Evolutionary conservation across 2,113 vertebrate genomes (phyloP).

Genomic region (Alces alces): DNA sequence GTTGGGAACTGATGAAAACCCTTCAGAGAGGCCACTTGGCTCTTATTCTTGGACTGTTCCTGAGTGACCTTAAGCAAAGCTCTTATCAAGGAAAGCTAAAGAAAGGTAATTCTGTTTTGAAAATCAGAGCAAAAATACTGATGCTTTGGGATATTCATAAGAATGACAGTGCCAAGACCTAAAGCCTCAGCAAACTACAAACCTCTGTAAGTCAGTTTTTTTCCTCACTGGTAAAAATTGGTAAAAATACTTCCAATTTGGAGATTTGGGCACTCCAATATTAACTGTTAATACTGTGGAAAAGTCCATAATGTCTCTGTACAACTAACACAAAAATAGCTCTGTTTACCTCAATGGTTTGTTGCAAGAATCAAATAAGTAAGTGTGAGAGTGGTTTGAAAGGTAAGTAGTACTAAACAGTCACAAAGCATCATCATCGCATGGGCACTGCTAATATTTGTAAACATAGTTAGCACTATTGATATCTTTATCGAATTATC

Average conservation of each 20-base stretch:
- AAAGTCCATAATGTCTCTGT: neutral
- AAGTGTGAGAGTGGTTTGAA: neutral
- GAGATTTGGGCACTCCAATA: slow-evolving; percentile 11
- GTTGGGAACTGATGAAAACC: neutral
- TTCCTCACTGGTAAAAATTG: neutral
- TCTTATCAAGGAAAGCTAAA: neutral
- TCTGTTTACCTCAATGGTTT: neutral
- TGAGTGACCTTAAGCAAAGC: neutral
- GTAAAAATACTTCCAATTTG: neutral
- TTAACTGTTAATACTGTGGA: neutral
- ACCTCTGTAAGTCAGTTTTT: neutral
- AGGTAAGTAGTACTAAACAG: neutral
- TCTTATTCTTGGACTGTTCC: neutral
- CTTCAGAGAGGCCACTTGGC: neutral
- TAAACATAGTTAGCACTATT: neutral
- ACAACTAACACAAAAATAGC: neutral
- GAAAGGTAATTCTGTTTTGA: neutral
- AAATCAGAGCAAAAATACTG: neutral
- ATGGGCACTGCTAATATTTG: neutral
- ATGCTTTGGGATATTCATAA: neutral
- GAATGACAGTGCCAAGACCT: neutral
- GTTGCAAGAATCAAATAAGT: neutral
- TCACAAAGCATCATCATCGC: neutral
- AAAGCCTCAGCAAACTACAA: neutral
- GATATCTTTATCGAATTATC: neutral